phyloP scores from a whole-genome alignment of 2,113 vertebrate genomes.

The Elanoides forficatus region DNA sequence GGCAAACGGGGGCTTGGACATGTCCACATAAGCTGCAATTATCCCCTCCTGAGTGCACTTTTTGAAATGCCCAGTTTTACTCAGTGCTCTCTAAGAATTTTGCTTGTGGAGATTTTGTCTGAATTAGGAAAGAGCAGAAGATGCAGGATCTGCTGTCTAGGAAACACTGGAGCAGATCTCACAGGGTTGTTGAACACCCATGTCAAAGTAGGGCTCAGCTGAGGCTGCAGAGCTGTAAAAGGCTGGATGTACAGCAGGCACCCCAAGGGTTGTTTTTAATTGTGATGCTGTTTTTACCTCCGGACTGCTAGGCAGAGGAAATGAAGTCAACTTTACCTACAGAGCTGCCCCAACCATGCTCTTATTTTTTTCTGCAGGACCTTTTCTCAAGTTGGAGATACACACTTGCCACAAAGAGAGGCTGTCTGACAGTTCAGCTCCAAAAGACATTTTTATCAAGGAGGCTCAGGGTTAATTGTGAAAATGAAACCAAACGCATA shows the following conservation, averaged over 20 bases:
- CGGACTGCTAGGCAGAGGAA: background rate
- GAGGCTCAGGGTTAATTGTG: background rate
- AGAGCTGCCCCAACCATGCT: background rate
- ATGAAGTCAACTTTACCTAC: background rate
- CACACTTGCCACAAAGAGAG: background rate
- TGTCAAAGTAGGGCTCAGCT: accelerated
- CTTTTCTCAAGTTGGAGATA: background rate
- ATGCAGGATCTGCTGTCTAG: background rate
- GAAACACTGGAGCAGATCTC: background rate
- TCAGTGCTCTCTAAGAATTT: background rate
- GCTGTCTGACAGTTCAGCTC: background rate
- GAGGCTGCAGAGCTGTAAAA: background rate
- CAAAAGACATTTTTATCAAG: background rate
- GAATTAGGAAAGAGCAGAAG: background rate
- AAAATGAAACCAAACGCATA: background rate
- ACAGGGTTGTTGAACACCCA: background rate
- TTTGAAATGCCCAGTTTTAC: background rate
- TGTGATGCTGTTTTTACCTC: background rate
- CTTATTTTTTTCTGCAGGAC: background rate
- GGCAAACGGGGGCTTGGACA: background rate
- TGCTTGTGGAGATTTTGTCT: background rate
- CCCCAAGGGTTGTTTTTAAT: background rate
- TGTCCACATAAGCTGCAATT: no score
- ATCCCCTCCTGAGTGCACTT: background rate
- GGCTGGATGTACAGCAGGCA: background rate